Evolutionary conservation across 2,888 invertebrate genomes (phyloP).

Genomic region (Lapara coniferarum): DNA sequence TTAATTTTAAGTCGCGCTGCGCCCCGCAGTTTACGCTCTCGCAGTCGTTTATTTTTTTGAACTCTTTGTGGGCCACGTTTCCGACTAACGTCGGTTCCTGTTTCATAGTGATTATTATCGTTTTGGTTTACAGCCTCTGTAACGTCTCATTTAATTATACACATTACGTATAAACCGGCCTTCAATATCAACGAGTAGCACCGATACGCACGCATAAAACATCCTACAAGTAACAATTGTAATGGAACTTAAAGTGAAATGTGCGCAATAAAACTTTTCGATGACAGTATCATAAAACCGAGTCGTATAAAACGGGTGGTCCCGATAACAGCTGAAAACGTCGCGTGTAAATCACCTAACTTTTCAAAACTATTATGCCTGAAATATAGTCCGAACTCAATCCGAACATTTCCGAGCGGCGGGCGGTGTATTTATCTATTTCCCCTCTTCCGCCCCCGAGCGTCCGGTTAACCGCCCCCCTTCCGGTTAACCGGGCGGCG

Average conservation of each 20-base stretch:
- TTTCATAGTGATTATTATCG: slow-evolving; percentile 58
- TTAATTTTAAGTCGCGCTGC: slow-evolving; percentile 81
- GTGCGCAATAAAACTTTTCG: slow-evolving; percentile 68
- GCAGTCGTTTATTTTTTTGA: slow-evolving; percentile 67
- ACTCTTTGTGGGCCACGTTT: slow-evolving; percentile 60
- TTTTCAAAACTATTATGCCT: slow-evolving; percentile 83
- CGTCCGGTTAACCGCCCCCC: slow-evolving; percentile 84
- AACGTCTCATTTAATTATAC: slow-evolving; percentile 50
- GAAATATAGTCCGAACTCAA: slow-evolving; percentile 83
- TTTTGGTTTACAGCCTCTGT: slow-evolving; percentile 51
- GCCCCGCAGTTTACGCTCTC: slow-evolving; percentile 71
- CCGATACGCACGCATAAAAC: slow-evolving; percentile 9
- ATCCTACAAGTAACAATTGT: slow-evolving; percentile 43
- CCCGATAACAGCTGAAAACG: slow-evolving; percentile 76
- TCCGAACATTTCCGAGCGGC: slow-evolving; percentile 83
- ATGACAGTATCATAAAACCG: slow-evolving; percentile 71
- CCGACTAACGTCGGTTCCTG: slow-evolving; percentile 57
- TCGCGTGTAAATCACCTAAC: slow-evolving; percentile 82
- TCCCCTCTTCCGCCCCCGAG: slow-evolving; percentile 82
- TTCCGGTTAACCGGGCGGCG: slow-evolving; percentile 82
- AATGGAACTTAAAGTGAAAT: slow-evolving; percentile 66
- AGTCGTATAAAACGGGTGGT: slow-evolving; percentile 65
- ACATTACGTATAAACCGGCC: slow-evolving; percentile 42
- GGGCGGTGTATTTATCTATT: slow-evolving; percentile 84
- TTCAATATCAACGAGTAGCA: slow-evolving; percentile 23